Base-by-base conservation (phyloP, 2,888 invertebrate species). In the Buathra laborator region DNA sequence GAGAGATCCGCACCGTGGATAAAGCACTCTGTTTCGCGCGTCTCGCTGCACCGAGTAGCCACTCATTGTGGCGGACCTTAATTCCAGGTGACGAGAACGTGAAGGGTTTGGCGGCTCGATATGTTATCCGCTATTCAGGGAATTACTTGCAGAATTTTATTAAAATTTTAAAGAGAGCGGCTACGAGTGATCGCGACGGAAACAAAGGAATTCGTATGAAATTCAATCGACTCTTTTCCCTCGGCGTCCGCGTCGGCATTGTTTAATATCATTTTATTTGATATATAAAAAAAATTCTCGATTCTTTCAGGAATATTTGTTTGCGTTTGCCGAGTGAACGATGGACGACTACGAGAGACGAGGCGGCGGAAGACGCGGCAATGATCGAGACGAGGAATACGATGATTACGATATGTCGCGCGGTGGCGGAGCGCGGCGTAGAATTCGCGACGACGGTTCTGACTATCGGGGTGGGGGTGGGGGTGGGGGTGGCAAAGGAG, bases 381-480 rank as follows among this genome's bases (percentile, higher is more conserved):
- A 67, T 5, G 85, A 86, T 24, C 76, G 75, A 24, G 83, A 85
- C 4, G 86, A 86, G 4, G 81, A 85, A 24, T 74, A 85, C 59
- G 81, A 85, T 37, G 79, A 85, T 51, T 82, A 79, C 70, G 81
- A 81, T 14, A 48, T 75, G 9, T 81, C 81, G 6, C 68, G 81
- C 4, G 81, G 64, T 5, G 46, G 44, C n/a, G 64, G 64, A 10
- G 84, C 81, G n/a, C 78, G 81, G 19, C 78, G 81, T 16, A 82
- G 75, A 66, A 71, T 44, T 19, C 85, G 66, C 19, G 81, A 85
- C 0, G 87, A 88, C 9, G 68, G 80, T 82, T 71, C 56, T n/a
- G 75, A 71, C 9, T 83, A 56, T 46, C 37, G 75, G 1, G 94
- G 90, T 86, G 83, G 87, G 10, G 67, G 81, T 71, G 81, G 10